A percentile compares a stretch with the other conserved stretches of the same genome.
Conservation (phyloP, 1,140 invertebrate genomes). For the Teleopsis dalmanni region DNA sequence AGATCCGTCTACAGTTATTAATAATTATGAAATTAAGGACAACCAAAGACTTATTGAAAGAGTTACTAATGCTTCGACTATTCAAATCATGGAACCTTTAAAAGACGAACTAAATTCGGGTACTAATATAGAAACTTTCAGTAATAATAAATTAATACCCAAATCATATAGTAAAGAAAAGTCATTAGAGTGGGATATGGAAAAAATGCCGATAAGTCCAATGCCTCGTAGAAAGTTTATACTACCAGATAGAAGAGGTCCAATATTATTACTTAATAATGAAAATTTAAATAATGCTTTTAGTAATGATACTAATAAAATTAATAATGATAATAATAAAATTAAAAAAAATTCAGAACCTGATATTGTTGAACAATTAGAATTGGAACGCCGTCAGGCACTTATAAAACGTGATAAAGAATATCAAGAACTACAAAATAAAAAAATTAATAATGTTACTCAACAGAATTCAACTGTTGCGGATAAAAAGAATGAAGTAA, state of each 20-base stretch:
- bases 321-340: too few relatives aligned
- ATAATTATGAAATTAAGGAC: too few relatives aligned
- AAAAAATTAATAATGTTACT: not conserved
- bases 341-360: conserved; percentile 19
- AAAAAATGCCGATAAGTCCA: conserved; percentile 35
- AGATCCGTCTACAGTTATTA: too few relatives aligned
- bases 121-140: not conserved
- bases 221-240: conserved; percentile 23
- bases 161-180: conserved; percentile 22
- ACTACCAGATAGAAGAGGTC: not conserved
- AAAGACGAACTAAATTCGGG: not conserved
- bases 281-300: conserved; percentile 2
- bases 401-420: conserved; percentile 32
- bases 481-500: too few relatives aligned
- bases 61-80: too few relatives aligned
- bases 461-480: too few relatives aligned
- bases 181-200: conserved; percentile 41
- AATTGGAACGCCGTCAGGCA: conserved; percentile 29
- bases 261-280: conserved; percentile 2
- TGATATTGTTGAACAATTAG: conserved; percentile 32
- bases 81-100: not conserved
- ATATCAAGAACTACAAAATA: conserved; percentile 20
- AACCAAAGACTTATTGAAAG: too few relatives aligned
- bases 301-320: too few relatives aligned
- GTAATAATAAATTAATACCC: not conserved